Evolutionary conservation across 2,888 invertebrate species (phyloP).

Genomic region (Neoitamus cyanurus): DNA sequence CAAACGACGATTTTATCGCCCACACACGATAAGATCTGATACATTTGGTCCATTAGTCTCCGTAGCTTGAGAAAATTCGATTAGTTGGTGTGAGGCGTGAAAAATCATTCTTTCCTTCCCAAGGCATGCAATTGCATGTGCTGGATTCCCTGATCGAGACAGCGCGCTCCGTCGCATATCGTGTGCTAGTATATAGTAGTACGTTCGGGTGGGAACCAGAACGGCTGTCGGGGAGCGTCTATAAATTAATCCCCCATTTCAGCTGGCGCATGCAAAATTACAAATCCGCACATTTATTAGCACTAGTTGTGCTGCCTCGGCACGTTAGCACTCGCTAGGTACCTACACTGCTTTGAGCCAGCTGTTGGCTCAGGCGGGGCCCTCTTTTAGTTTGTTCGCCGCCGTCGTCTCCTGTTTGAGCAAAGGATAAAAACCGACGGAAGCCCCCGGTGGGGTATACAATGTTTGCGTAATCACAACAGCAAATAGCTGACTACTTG

Average conservation of each 20-base stretch:
- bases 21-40: not conserved
- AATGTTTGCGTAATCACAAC: not conserved
- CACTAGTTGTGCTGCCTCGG: not conserved
- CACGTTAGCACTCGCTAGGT: not conserved
- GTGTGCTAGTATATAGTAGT: too few relatives aligned
- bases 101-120: not conserved
- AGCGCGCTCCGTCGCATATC: not conserved
- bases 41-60: not conserved
- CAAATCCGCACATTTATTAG: not conserved
- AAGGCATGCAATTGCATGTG: not conserved
- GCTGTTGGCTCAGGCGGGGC: not conserved
- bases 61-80: not conserved
- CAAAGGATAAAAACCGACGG: not conserved
- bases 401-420: not conserved
- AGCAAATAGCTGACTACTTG: conserved; percentile 5
- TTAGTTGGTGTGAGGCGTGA: not conserved
- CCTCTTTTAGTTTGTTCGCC: not conserved
- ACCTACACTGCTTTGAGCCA: not conserved
- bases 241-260: not conserved
- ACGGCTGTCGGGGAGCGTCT: not conserved
- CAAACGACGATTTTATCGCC: not conserved
- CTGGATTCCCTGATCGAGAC: not conserved
- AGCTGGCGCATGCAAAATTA: not conserved
- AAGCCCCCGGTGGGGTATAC: not conserved
- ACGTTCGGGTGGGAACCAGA: not conserved